Percentiles rank a stretch among this genome's conserved stretches.
These are phyloP conservation scores for Ladona fulva DNA, from an alignment of 1,140 invertebrate species.

Conservation along the genomic window DNA sequence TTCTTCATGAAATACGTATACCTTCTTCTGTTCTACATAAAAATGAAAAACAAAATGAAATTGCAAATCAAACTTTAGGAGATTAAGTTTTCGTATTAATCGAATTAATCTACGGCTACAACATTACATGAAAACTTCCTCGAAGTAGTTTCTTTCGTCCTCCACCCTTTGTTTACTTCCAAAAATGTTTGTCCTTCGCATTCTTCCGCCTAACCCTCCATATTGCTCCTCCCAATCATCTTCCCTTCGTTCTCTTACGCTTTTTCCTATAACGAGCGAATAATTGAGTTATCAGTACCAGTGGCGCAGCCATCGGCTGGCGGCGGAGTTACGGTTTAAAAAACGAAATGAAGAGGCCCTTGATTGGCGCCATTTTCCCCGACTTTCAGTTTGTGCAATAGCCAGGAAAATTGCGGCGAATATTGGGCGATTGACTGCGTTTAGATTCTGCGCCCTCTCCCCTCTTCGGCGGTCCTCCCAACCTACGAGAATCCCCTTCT, in stretches of 20 bases:
- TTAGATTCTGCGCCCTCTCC: background rate
- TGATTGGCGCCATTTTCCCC: conserved; percentile 17
- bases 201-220: background rate
- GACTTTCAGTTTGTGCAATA: conserved; percentile 18
- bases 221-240: background rate
- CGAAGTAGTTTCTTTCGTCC: no score
- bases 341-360: conserved; percentile 16
- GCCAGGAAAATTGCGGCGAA: conserved; percentile 17
- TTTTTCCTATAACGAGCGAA: background rate
- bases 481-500: background rate
- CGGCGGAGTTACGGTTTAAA: conserved; percentile 2
- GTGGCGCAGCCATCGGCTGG: background rate
- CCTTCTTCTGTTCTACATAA: no score
- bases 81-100: no score
- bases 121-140: no score
- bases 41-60: no score
- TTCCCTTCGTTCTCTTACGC: background rate
- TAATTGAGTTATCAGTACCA: conserved; percentile 17
- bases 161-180: no score
- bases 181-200: no score
- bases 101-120: no score
- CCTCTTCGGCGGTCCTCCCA: background rate
- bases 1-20: no score
- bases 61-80: no score
- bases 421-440: conserved; percentile 13